phyloP scores from a whole-genome alignment of 2,888 invertebrate genomes.

The Megaustenia siamemsis region DNA sequence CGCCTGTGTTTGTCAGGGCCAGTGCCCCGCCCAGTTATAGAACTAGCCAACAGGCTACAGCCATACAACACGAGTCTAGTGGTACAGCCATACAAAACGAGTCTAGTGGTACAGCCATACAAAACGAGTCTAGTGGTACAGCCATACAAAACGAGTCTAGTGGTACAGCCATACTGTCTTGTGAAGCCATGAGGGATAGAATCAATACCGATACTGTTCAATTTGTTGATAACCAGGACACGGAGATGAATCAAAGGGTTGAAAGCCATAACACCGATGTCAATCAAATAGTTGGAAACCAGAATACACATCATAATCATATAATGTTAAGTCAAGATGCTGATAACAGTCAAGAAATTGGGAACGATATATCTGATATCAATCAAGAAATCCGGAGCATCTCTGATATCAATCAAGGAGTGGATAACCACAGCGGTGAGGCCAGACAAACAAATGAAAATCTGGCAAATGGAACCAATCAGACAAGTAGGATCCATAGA shows the following conservation, averaged over 20 bases:
- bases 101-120: too few species aligned
- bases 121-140: too few species aligned
- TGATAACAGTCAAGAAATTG: not conserved
- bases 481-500: not conserved
- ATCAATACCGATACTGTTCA: too few species aligned
- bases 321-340: not conserved
- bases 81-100: too few species aligned
- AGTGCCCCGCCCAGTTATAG: slow-evolving; percentile 52
- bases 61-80: too few species aligned
- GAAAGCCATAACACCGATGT: not conserved
- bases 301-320: not conserved
- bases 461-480: not conserved
- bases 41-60: too few species aligned
- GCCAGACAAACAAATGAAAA: not conserved
- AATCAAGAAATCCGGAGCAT: not conserved
- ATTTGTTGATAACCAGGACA: not conserved
- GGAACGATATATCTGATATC: too few species aligned
- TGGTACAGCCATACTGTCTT: too few species aligned
- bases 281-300: not conserved
- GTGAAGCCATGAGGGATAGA: too few species aligned
- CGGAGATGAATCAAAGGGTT: not conserved
- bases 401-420: not conserved
- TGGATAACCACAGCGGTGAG: not conserved
- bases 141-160: too few species aligned
- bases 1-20: slow-evolving; percentile 28